Base-by-base conservation (phyloP, 1,140 invertebrate genomes). In the Drosophila melanica region DNA sequence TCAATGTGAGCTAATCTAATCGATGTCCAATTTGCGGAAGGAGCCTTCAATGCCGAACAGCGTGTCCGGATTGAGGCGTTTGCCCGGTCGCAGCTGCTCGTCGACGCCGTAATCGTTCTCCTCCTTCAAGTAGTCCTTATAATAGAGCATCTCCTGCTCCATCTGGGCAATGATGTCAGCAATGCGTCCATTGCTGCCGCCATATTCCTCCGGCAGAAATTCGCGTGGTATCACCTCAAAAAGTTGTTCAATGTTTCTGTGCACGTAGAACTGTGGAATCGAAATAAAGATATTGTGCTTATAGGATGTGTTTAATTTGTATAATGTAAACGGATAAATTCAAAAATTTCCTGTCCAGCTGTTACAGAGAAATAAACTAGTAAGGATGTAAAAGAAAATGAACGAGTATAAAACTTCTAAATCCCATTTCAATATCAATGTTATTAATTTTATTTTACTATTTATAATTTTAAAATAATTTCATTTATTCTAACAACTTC, bases 11-110 rank as follows among this genome's bases (percentile, higher is more conserved):
- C 55, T 39, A 20, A 37, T 35, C 59, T 85, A 91, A 68, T 91
- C 90, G 51, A 91, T 78, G 60, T 81, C 78, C 44, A 91, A 65
- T 48, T 92, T 90, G 42, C 94, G 92, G 81, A 94, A 94, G 30
- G 93, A 94, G 3, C 94, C 94, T 60, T 94, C 93, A 12, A 94
- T 84, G 9, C 94, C 94, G 68, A 94, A 94, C 30, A 94, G 79
- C 5, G 92, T 92, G 42, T 93, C 91, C 4, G 92, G 72, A 37
- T 91, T 93, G 47, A 93, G 92, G 1, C 93, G 68, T 44, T 90
- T 89, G 8, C 90, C 93, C 8, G 92, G 93, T 3, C 94, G 86
- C 60, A 93, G 93, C 6, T 91, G 92, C 77, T 95, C 94, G 71
- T 94, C 92, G 1, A 93, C 92, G 10, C 92, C 92, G 73, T 93